These are phyloP conservation scores for Hetaerina titia DNA, from an alignment of 2,888 invertebrate species.

Conservation along the genomic window DNA sequence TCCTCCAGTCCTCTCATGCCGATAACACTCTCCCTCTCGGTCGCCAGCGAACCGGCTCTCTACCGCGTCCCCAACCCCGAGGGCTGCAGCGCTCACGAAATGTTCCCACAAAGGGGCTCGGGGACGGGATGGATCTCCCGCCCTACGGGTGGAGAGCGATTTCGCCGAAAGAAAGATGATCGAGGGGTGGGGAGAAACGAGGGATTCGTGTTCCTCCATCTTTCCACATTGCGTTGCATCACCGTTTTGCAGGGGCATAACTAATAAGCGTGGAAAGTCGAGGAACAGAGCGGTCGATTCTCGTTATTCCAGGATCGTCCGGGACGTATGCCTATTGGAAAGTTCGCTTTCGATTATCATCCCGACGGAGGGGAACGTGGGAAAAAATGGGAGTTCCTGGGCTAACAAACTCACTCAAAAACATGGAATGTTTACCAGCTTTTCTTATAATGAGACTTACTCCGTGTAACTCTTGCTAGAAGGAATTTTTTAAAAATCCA, in stretches of 20 bases:
- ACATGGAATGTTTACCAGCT: too few species aligned
- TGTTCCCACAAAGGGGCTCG: too few species aligned
- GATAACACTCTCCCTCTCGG: neutral
- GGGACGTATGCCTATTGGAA: neutral
- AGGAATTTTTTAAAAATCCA: too few species aligned
- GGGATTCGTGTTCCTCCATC: neutral
- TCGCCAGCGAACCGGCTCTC: neutral
- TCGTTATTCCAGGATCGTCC: neutral
- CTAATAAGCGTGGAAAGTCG: neutral
- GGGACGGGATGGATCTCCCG: neutral
- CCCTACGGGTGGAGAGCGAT: neutral
- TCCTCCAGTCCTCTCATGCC: neutral
- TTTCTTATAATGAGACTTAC: too few species aligned
- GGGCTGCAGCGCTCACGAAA: too few species aligned
- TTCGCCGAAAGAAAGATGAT: neutral
- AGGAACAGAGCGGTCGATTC: neutral
- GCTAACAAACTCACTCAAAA: too few species aligned
- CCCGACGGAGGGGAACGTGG: neutral
- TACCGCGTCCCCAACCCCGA: too few species aligned
- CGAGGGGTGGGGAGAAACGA: neutral
- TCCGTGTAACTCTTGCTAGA: too few species aligned
- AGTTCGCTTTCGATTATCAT: neutral
- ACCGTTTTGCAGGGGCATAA: neutral
- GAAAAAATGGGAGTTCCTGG: too few species aligned
- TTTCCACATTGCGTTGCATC: neutral